Conservation (phyloP, 2,797 vertebrate genomes). For the Fistularia tabacaria region DNA sequence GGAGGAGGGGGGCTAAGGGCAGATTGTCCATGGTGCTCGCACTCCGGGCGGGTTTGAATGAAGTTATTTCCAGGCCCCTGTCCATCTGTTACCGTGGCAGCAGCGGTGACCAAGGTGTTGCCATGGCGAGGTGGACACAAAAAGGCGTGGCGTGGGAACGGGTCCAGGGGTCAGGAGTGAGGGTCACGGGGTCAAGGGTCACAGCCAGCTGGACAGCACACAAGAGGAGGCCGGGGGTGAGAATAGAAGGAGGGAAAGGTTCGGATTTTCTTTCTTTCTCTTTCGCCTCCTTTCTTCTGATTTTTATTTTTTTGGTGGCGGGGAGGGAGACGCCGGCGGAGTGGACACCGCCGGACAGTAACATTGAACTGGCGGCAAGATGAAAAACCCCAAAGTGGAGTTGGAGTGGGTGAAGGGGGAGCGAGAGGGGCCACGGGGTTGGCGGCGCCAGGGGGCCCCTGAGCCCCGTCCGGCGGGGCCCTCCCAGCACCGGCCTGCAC, state of each 20-base stretch:
- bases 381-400: slow-evolving; percentile 41
- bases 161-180: slow-evolving; percentile 80
- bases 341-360: slow-evolving; percentile 72
- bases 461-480: slow-evolving; percentile 36
- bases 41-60: slow-evolving; percentile 62
- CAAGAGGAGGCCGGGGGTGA: slow-evolving; percentile 74
- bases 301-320: slow-evolving; percentile 13
- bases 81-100: slow-evolving; percentile 84
- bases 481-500: slow-evolving; percentile 46
- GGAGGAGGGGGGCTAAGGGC: slow-evolving; percentile 17
- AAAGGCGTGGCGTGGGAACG: slow-evolving; percentile 83
- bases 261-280: slow-evolving; percentile 44
- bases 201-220: slow-evolving; percentile 80
- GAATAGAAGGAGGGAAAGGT: slow-evolving; percentile 71
- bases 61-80: slow-evolving; percentile 76
- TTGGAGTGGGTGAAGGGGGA: slow-evolving; percentile 13
- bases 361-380: slow-evolving; percentile 75
- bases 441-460: slow-evolving; percentile 44
- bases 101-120: slow-evolving; percentile 73
- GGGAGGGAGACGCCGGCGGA: slow-evolving; percentile 49
- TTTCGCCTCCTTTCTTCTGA: slow-evolving; percentile 43
- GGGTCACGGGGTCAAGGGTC: slow-evolving; percentile 75
- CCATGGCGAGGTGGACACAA: slow-evolving; percentile 76
- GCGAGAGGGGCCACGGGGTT: slow-evolving; percentile 26
- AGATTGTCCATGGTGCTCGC: slow-evolving; percentile 66